phyloP scores from a whole-genome alignment of 2,888 invertebrate genomes.

The Papilio gigon region DNA sequence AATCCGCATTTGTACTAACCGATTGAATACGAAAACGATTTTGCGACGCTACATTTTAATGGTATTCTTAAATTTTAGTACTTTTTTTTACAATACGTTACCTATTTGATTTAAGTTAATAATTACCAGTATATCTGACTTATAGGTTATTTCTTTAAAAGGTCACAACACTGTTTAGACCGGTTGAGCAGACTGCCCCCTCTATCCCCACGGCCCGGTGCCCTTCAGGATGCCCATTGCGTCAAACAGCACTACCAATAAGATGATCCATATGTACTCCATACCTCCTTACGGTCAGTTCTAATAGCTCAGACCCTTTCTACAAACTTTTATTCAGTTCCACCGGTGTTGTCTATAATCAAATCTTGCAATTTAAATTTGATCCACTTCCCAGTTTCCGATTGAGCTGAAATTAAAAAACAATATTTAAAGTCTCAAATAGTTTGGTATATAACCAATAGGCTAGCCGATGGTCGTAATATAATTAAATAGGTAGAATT shows the following conservation, averaged over 20 bases:
- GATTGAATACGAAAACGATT: not conserved
- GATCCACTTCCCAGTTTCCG: too few species aligned
- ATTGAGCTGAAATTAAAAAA: too few species aligned
- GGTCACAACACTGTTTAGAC: conserved; percentile 38
- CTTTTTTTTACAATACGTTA: not conserved
- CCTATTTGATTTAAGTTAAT: not conserved
- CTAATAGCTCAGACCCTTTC: too few species aligned
- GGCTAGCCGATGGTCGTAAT: not conserved
- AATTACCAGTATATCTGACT: not conserved
- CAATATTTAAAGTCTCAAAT: too few species aligned
- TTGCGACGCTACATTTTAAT: not conserved
- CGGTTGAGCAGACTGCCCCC: conserved; percentile 36
- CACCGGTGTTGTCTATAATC: too few species aligned
- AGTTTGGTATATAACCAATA: not conserved
- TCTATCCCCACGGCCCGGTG: not conserved
- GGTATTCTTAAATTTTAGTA: not conserved
- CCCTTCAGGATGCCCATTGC: conserved; percentile 14
- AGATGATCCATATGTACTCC: conserved; percentile 1
- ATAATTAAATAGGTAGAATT: not conserved
- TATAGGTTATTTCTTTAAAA: conserved; percentile 31
- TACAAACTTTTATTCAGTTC: too few species aligned
- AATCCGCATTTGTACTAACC: not conserved
- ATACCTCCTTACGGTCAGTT: too few species aligned
- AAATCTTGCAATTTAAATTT: too few species aligned
- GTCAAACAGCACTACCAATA: conserved; percentile 26